Percentiles rank a stretch among this genome's conserved stretches.
These are phyloP conservation scores for Festucalex cinctus DNA, from an alignment of 2,113 vertebrate genomes.

Conservation along the genomic window DNA sequence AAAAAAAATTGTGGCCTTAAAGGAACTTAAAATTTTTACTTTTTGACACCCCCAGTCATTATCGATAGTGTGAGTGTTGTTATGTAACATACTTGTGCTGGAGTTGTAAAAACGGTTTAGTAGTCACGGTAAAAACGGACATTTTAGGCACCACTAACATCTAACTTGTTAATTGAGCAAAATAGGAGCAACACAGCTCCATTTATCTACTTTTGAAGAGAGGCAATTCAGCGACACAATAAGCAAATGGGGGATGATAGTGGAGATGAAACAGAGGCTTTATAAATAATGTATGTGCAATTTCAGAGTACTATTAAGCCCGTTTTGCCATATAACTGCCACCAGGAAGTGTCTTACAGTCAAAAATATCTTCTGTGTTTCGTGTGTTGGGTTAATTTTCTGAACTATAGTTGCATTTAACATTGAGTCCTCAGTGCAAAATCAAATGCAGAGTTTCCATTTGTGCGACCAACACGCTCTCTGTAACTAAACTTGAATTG, in stretches of 20 bases:
- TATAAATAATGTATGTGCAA: constrained; percentile 72
- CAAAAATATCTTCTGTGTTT: constrained; percentile 17
- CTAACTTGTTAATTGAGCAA: not conserved
- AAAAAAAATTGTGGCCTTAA: too few species aligned
- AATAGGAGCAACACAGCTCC: not conserved
- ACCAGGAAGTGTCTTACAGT: constrained; percentile 43
- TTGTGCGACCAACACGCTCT: constrained; percentile 51
- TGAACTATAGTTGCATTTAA: not conserved
- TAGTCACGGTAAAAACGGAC: not conserved
- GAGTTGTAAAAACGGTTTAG: not conserved
- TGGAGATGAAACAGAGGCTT: constrained; percentile 52
- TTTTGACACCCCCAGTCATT: too few species aligned
- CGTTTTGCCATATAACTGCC: constrained; percentile 50
- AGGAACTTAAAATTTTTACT: too few species aligned
- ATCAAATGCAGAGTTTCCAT: constrained; percentile 29
- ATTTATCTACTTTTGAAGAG: not conserved
- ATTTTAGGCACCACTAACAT: not conserved
- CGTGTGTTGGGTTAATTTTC: too few species aligned
- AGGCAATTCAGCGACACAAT: constrained; percentile 38
- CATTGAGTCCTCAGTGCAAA: not conserved
- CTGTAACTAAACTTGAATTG: constrained; percentile 54
- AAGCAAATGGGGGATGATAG: constrained; percentile 49
- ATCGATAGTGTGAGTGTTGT: not conserved
- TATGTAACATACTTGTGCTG: not conserved
- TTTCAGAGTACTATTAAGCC: constrained; percentile 41